Percentiles rank a stretch among this genome's conserved stretches.
These are phyloP conservation scores for Megaceryle torquata DNA, from an alignment of 2,113 vertebrate genomes.

Conservation along the genomic window DNA sequence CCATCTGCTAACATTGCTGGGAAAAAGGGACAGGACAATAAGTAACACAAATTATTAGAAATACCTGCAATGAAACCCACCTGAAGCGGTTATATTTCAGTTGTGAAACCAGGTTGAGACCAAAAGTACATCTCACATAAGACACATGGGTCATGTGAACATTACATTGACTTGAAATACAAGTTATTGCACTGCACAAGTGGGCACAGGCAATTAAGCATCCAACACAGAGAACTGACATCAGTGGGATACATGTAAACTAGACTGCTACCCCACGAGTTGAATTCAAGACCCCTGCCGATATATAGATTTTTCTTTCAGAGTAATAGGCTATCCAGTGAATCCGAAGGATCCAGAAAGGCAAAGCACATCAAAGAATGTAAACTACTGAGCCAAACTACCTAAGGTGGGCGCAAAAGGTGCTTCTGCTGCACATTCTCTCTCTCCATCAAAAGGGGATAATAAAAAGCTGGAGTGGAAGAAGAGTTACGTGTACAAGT, in stretches of 20 bases:
- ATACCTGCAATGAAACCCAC: background rate
- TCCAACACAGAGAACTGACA: background rate
- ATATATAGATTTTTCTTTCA: background rate
- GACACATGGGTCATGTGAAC: accelerated
- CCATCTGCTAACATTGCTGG: background rate
- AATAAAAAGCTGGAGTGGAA: background rate
- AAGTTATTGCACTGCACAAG: background rate
- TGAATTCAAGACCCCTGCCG: background rate
- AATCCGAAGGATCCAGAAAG: background rate
- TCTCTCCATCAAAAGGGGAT: background rate
- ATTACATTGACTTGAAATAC: background rate
- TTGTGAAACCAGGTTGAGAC: background rate
- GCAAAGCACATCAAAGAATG: background rate
- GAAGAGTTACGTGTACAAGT: background rate
- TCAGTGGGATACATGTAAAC: background rate
- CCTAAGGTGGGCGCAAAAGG: accelerated
- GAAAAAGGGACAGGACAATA: background rate
- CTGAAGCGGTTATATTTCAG: background rate
- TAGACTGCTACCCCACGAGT: accelerated
- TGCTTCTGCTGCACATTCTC: background rate
- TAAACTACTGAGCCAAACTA: background rate
- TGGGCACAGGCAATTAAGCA: background rate
- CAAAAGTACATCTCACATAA: background rate
- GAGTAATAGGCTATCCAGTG: background rate
- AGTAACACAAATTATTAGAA: background rate